These are phyloP conservation scores for Microcebus lehilahytsara DNA, from an alignment of 2,113 vertebrate species.

Conservation along the genomic window DNA sequence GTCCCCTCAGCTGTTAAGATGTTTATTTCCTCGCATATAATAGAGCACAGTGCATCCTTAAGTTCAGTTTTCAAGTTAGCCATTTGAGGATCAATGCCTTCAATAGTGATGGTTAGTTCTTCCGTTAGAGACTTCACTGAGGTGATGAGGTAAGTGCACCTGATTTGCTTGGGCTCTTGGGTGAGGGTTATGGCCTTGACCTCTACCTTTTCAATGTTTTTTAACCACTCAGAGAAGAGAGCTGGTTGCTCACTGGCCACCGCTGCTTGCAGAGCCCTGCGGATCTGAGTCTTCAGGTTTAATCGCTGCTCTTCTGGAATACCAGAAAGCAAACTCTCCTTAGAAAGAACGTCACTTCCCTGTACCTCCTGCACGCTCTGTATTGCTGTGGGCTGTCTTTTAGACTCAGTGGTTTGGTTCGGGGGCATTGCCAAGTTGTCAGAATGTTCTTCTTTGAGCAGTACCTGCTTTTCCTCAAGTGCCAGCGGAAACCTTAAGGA, in stretches of 20 bases:
- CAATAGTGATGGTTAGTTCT: slow-evolving; percentile 88
- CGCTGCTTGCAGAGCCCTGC: slow-evolving; percentile 85
- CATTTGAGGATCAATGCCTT: slow-evolving; percentile 85
- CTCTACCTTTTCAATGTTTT: slow-evolving; percentile 81
- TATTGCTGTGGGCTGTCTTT: slow-evolving; percentile 78
- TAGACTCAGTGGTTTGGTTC: slow-evolving; percentile 43
- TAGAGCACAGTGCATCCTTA: slow-evolving; percentile 85
- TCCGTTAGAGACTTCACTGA: slow-evolving; percentile 77
- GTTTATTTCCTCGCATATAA: slow-evolving; percentile 87
- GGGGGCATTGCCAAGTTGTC: slow-evolving; percentile 63
- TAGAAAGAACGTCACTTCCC: slow-evolving; percentile 79
- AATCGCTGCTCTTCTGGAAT: slow-evolving; percentile 79
- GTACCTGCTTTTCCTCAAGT: slow-evolving; percentile 85
- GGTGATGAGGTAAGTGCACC: slow-evolving; percentile 88
- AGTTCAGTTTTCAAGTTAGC: slow-evolving; percentile 87
- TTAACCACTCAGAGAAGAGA: slow-evolving; percentile 87
- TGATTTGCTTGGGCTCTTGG: slow-evolving; percentile 81
- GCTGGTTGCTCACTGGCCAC: slow-evolving; percentile 84
- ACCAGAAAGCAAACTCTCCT: slow-evolving; percentile 84
- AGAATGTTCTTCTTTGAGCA: slow-evolving; percentile 82
- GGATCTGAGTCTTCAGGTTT: slow-evolving; percentile 86
- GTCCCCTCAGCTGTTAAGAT: slow-evolving; percentile 84
- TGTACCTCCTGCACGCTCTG: slow-evolving; percentile 80
- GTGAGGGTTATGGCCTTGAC: slow-evolving; percentile 83
- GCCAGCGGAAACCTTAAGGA: slow-evolving; percentile 85